Evolutionary conservation across 2,888 invertebrate genomes (phyloP), one percentile per base, ranked within the genome.

Genomic region (Petrophora chlorosata): DNA sequence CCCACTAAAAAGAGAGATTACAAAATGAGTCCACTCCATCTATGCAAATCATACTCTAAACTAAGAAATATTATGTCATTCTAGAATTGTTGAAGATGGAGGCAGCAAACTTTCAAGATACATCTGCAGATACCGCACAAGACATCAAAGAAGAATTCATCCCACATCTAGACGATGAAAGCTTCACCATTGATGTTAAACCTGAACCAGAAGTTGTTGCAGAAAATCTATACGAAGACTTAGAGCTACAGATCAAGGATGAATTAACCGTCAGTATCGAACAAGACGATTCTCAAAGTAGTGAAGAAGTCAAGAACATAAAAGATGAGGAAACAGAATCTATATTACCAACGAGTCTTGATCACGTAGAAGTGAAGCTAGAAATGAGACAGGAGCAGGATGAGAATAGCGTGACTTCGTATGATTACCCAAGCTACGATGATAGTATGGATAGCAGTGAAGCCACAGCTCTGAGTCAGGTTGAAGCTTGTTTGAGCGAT

Each of bases 391-490:
- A 28, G 59, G 59, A 3, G 5, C 13, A 34, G 59, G 13, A 36
- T 32, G 67, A 66, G 25, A 70, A 76, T 29, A 63, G 69, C 7
- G 28, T 75, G 3, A 72, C 77, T 1, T 64, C 76, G 0, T 80
- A 79, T 66, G 81, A 82, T 41, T 84, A 77, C 61, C 78, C 82
- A 0, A 73, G 66, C 42, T 79, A 79, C 55, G 82, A 82, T 53
- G 85, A 85, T 25, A 87, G 84, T 46, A 77, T 84, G 63, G 85
- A 86, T 16, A 88, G 87, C 45, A 75, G 76, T 53, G 85, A 87
- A 2, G 82, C 81, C 0, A 61, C 67, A 0, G 88, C 84, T 0
- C 57, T 89, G 15, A 78, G 76, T 8, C 83, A 82, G 45, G 88
- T 88, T 0, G 88, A 89, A 43, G 74, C 84, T 0, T 88, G 87